Conservation (phyloP, 2,113 vertebrate genomes). For the Andinoacara biseriatus region DNA sequence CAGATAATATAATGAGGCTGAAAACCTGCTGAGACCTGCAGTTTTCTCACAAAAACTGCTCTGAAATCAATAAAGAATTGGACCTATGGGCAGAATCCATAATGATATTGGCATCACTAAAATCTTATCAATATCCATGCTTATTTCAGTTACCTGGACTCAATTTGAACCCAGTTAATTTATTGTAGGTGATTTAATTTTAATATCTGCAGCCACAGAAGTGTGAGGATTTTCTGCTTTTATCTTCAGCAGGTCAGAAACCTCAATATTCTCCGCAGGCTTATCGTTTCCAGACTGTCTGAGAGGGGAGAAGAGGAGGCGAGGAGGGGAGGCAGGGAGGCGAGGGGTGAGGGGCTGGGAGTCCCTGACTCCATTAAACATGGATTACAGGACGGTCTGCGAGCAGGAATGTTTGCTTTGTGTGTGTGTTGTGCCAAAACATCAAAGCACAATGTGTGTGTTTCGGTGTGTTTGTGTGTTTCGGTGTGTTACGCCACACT, state of each 20-base stretch:
- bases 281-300: conserved; percentile 14
- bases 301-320: background rate
- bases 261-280: background rate
- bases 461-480: background rate
- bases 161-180: background rate
- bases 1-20: background rate
- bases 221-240: background rate
- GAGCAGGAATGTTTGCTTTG: background rate
- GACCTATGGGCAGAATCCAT: background rate
- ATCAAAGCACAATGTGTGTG: background rate
- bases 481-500: conserved; percentile 1
- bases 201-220: background rate
- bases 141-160: background rate
- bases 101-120: background rate
- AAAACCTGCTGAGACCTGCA: background rate
- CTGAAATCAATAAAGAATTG: background rate
- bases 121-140: background rate
- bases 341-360: background rate
- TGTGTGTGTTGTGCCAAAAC: background rate
- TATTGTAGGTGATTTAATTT: background rate
- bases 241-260: conserved; percentile 7
- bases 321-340: background rate
- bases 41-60: background rate
- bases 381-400: background rate
- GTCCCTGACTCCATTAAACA: conserved; percentile 29